Evolutionary conservation across 2,113 vertebrate species (phyloP).

Genomic region (Prietella phreatophila): DNA sequence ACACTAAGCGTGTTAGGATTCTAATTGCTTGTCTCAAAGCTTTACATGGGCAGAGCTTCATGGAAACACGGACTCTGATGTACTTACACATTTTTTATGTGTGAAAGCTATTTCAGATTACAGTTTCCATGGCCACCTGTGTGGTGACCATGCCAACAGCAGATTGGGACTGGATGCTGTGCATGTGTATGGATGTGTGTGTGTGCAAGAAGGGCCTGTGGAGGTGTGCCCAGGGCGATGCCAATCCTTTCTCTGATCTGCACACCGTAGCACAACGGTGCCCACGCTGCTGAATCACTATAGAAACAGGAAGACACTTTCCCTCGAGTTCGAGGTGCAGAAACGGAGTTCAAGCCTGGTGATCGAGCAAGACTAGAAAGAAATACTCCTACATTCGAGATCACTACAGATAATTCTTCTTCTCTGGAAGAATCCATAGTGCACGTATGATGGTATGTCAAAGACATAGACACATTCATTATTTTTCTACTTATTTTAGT

Average conservation of each 20-base stretch:
- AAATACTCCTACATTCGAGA: not conserved
- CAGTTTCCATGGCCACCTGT: constrained; percentile 57
- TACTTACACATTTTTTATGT: constrained; percentile 43
- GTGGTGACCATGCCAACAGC: constrained; percentile 56
- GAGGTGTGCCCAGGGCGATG: constrained; percentile 43
- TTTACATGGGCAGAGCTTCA: constrained; percentile 21
- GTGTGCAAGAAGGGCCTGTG: constrained; percentile 20
- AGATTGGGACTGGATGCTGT: constrained; percentile 46
- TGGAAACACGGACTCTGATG: constrained; percentile 21
- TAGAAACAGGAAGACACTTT: constrained; percentile 46
- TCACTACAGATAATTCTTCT: too few species aligned
- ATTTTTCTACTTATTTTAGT: too few species aligned
- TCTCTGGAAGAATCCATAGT: not conserved
- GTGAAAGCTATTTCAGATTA: constrained; percentile 53
- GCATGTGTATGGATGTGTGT: constrained; percentile 14
- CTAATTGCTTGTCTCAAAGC: constrained; percentile 36
- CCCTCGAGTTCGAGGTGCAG: not conserved
- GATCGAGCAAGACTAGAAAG: not conserved
- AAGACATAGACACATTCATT: too few species aligned
- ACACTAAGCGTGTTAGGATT: constrained; percentile 26
- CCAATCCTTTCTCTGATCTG: constrained; percentile 42
- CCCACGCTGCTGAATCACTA: constrained; percentile 42
- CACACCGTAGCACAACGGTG: constrained; percentile 46
- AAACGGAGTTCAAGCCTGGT: not conserved
- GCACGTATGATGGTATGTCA: too few species aligned